These are phyloP conservation scores for Gymnocheta viridis DNA, from an alignment of 2,888 invertebrate species.

Conservation along the genomic window DNA sequence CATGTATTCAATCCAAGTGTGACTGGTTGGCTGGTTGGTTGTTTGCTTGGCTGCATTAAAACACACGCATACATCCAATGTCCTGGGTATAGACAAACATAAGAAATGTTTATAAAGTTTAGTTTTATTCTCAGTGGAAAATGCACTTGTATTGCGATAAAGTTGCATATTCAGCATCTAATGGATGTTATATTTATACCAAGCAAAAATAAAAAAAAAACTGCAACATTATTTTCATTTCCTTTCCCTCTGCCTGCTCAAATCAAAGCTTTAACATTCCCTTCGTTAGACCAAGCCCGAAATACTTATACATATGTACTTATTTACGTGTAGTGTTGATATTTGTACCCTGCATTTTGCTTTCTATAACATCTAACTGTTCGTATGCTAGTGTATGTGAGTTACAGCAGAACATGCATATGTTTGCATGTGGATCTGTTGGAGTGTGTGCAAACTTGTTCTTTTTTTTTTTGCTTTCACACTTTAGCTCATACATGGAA, in stretches of 20 bases:
- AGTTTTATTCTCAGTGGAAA: slow-evolving; percentile 16
- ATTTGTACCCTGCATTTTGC: slow-evolving; percentile 8
- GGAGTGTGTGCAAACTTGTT: background rate
- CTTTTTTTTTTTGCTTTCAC: background rate
- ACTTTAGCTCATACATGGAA: background rate
- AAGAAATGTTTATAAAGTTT: slow-evolving; percentile 21
- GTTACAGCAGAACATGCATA: background rate
- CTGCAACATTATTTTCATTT: slow-evolving; percentile 22
- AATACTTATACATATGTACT: background rate
- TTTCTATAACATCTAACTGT: background rate
- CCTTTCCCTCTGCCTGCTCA: background rate
- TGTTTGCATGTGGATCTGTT: background rate
- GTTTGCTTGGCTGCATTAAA: background rate
- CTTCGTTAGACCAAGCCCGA: background rate
- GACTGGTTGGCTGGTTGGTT: background rate
- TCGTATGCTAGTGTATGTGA: background rate
- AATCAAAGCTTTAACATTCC: background rate
- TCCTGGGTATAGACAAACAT: background rate
- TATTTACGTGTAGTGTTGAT: background rate
- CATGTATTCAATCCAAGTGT: slow-evolving; percentile 4
- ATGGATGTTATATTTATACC: slow-evolving; percentile 50
- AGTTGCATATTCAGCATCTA: slow-evolving; percentile 61
- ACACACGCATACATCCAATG: background rate
- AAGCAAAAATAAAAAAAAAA: background rate
- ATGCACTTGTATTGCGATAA: slow-evolving; percentile 38